Conservation (phyloP, 2,888 invertebrate species). For the Aradus depressus region DNA sequence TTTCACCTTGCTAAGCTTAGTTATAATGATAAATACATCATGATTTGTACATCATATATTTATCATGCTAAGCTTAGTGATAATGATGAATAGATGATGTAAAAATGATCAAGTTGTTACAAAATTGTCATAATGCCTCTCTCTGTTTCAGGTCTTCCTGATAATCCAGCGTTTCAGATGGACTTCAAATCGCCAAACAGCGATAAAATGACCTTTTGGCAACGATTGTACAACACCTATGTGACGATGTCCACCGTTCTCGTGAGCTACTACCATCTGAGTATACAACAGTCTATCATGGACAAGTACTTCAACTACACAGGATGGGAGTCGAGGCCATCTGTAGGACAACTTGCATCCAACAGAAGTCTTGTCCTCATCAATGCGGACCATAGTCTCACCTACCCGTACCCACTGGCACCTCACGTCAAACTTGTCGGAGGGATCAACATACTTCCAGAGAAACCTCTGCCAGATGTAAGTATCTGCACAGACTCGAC, state of each 20-base stretch:
- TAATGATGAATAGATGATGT: no score
- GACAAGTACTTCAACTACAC: conserved; percentile 23
- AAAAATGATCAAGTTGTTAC: no score
- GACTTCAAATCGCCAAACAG: conserved; percentile 6
- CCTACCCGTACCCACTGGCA: conserved; percentile 59
- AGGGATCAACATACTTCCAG: conserved; percentile 24
- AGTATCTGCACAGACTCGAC: no score
- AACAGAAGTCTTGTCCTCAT: conserved; percentile 24
- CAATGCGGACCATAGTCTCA: conserved; percentile 16
- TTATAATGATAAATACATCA: no score
- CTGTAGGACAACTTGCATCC: conserved; percentile 20
- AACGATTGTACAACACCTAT: conserved; percentile 17
- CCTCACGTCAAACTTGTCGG: conserved; percentile 44
- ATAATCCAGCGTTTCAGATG: conserved; percentile 13
- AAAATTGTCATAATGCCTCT: no score
- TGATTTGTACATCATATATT: no score
- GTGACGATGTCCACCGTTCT: background rate
- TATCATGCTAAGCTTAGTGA: no score
- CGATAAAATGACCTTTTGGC: conserved; percentile 12
- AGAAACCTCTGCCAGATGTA: conserved; percentile 23
- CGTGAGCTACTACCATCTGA: conserved; percentile 24
- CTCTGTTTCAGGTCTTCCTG: conserved; percentile 9
- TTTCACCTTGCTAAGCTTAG: no score
- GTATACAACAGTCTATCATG: conserved; percentile 21
- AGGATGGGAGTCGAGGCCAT: conserved; percentile 24